These are phyloP conservation scores for Semicossyphus pulcher DNA, from an alignment of 2,113 vertebrate species.

Conservation along the genomic window DNA sequence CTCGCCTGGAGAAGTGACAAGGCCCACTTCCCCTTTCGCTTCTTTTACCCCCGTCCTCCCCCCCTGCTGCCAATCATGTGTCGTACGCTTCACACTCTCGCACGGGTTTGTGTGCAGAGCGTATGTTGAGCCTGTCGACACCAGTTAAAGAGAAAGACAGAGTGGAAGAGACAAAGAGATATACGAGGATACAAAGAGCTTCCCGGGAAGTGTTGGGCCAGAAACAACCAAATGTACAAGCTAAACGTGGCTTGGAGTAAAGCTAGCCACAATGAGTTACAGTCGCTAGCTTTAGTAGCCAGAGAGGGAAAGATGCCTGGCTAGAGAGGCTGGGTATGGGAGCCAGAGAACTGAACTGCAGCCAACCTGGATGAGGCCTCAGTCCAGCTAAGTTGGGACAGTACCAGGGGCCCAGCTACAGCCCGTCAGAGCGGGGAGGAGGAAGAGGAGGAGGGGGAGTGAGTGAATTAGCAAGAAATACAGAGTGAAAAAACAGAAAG, in stretches of 20 bases:
- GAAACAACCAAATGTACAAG: conserved; percentile 64
- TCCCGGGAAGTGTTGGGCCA: conserved; percentile 46
- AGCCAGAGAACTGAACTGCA: conserved; percentile 75
- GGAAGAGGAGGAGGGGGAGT: conserved; percentile 25
- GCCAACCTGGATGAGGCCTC: conserved; percentile 77
- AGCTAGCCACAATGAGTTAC: conserved; percentile 74
- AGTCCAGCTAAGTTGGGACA: conserved; percentile 77
- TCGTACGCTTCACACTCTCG: conserved; percentile 69
- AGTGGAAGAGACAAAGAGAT: conserved; percentile 60
- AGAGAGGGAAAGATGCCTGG: conserved; percentile 76
- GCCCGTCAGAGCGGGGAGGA: conserved; percentile 53
- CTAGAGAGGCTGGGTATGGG: conserved; percentile 56
- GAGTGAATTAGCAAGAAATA: conserved; percentile 64
- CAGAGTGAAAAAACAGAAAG: conserved; percentile 40
- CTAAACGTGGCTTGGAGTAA: conserved; percentile 64
- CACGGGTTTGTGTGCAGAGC: conserved; percentile 15
- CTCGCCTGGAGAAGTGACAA: conserved; percentile 74
- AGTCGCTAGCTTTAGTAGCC: conserved; percentile 72
- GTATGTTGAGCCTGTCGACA: conserved; percentile 45
- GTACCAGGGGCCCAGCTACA: conserved; percentile 73
- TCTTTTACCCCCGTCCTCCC: background rate
- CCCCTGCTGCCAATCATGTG: conserved; percentile 76
- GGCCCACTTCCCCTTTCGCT: conserved; percentile 66
- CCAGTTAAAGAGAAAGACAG: conserved; percentile 61
- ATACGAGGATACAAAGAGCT: conserved; percentile 48